phyloP scores from a whole-genome alignment of 2,797 vertebrate genomes.

The Bradypodion pumilum region DNA sequence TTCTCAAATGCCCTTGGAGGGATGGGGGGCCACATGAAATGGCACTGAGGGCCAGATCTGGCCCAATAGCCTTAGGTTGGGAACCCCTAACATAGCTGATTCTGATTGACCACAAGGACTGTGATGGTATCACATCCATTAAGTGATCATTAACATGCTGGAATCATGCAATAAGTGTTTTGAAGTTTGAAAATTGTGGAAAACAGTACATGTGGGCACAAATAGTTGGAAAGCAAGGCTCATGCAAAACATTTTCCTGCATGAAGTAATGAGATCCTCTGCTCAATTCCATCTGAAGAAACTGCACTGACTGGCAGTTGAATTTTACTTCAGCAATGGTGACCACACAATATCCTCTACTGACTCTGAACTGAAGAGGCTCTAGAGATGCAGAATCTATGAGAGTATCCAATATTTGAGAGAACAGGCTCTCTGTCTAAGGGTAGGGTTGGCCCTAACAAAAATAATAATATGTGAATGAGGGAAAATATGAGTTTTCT shows the following conservation, averaged over 20 bases:
- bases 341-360: neutral
- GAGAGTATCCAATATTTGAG: neutral
- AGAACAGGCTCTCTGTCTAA: neutral
- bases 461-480: neutral
- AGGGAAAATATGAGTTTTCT: neutral
- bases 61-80: too few species aligned
- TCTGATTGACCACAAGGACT: neutral
- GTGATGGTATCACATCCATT: neutral
- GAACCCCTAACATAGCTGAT: too few species aligned
- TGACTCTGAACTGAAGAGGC: neutral
- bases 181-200: too few species aligned
- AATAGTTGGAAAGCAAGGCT: neutral
- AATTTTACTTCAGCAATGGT: neutral
- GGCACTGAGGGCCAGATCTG: too few species aligned
- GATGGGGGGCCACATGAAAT: too few species aligned
- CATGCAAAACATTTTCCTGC: too few species aligned
- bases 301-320: too few species aligned
- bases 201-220: neutral
- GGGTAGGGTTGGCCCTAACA: neutral
- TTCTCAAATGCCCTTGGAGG: too few species aligned
- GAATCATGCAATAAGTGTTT: neutral
- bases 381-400: neutral
- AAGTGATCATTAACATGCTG: neutral
- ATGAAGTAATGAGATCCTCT: too few species aligned
- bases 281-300: too few species aligned